phyloP scores from a whole-genome alignment of 1,140 invertebrate genomes.

The Phortica variegata region DNA sequence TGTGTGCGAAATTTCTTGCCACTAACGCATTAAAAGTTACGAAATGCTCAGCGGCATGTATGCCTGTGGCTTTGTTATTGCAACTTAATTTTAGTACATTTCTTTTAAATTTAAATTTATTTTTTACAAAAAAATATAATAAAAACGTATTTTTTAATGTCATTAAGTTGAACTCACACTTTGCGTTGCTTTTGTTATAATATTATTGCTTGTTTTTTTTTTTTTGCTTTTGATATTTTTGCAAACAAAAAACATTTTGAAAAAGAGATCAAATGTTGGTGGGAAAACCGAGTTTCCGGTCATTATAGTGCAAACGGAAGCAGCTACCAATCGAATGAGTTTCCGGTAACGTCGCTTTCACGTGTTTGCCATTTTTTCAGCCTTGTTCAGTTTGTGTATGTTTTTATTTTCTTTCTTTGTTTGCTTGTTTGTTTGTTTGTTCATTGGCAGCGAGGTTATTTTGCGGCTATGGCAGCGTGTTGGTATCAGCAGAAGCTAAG shows the following conservation, averaged over 20 bases:
- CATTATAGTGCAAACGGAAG: slow-evolving; percentile 45
- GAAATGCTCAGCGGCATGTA: slow-evolving; percentile 10
- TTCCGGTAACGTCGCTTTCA: slow-evolving; percentile 25
- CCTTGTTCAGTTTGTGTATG: too few species aligned
- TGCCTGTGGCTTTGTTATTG: background rate
- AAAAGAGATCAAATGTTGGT: background rate
- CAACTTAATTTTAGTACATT: too few species aligned
- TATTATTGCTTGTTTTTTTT: too few species aligned
- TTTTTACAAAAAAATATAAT: slow-evolving; percentile 2
- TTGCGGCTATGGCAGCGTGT: too few species aligned
- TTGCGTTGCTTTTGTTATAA: slow-evolving; percentile 21
- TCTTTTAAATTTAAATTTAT: too few species aligned
- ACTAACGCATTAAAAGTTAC: slow-evolving; percentile 7
- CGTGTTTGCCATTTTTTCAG: too few species aligned
- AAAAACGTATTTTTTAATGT: background rate
- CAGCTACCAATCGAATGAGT: slow-evolving; percentile 48
- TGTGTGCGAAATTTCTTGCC: too few species aligned
- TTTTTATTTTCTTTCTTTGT: too few species aligned
- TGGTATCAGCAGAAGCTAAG: slow-evolving; percentile 7
- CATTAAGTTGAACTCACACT: slow-evolving; percentile 9
- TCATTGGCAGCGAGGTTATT: too few species aligned
- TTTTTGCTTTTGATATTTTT: background rate
- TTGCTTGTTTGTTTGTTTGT: too few species aligned
- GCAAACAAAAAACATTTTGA: background rate
- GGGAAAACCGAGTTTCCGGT: slow-evolving; percentile 14